Percentiles rank a stretch among this genome's conserved stretches.
phyloP scores from a whole-genome alignment of 2,797 vertebrate species.

The Gymnopithys bicolor region DNA sequence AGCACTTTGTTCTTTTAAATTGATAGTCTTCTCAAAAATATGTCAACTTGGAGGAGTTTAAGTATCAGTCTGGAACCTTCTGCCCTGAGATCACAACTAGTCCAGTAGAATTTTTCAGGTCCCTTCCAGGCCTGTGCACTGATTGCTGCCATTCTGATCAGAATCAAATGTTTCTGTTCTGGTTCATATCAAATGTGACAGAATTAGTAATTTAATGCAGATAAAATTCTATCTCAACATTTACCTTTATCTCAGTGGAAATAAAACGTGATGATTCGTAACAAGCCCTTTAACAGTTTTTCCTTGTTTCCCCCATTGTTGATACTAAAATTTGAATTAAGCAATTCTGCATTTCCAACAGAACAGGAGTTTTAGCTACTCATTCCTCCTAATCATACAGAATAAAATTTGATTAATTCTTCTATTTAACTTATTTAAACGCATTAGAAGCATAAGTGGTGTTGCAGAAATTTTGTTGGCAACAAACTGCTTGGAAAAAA shows the following conservation, averaged over 20 bases:
- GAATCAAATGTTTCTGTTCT: not conserved
- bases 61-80: not conserved
- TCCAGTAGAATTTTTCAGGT: not conserved
- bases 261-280: not conserved
- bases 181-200: not conserved
- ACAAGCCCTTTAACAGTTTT: not conserved
- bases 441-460: not conserved
- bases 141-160: not conserved
- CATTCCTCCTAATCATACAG: slow-evolving; percentile 54
- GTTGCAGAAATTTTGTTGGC: not conserved
- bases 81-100: rapidly evolving
- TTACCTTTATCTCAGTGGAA: not conserved
- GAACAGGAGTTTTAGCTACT: slow-evolving; percentile 51
- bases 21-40: not conserved
- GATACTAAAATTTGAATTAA: slow-evolving; percentile 49
- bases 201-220: not conserved
- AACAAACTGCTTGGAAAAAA: slow-evolving; percentile 39
- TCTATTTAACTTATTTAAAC: slow-evolving; percentile 63
- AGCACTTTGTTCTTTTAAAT: not conserved
- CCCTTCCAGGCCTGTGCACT: not conserved
- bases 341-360: slow-evolving; percentile 33
- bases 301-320: slow-evolving; percentile 18
- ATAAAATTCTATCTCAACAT: not conserved
- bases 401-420: slow-evolving; percentile 67
- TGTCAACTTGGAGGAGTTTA: not conserved